Conservation (phyloP, 2,888 invertebrate species). For the Electrophaes corylata region DNA sequence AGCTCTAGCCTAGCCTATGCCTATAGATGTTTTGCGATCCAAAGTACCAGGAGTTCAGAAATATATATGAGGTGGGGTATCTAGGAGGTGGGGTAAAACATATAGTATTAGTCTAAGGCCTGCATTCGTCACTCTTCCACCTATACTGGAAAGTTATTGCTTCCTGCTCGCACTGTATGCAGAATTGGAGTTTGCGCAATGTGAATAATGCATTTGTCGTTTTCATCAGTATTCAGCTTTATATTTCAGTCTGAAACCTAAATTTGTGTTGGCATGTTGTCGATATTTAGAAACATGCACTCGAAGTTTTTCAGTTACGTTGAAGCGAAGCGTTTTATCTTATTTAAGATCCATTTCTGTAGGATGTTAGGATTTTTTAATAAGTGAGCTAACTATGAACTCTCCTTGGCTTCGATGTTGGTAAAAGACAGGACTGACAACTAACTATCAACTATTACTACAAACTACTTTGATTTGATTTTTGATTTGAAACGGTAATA, state of each 20-base stretch:
- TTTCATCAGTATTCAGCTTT: conserved; percentile 8
- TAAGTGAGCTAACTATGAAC: too few relatives aligned
- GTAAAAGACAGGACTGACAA: too few relatives aligned
- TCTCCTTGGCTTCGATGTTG: too few relatives aligned
- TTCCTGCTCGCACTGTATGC: conserved; percentile 26
- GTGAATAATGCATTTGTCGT: conserved; percentile 18
- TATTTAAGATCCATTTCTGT: too few relatives aligned
- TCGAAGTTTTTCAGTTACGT: neutral
- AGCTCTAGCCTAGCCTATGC: neutral
- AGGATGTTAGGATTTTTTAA: too few relatives aligned
- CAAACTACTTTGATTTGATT: too few relatives aligned
- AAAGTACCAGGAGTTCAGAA: conserved; percentile 23
- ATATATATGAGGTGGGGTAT: neutral
- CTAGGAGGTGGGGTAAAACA: conserved; percentile 4
- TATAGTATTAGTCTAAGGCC: neutral
- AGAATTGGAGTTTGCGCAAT: conserved; percentile 31
- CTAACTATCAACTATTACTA: too few relatives aligned
- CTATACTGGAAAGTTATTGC: conserved; percentile 6
- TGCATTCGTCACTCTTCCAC: conserved; percentile 26
- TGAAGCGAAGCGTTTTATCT: neutral
- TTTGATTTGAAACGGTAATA: too few relatives aligned
- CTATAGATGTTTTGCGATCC: conserved; percentile 13
- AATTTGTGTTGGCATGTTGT: conserved; percentile 18
- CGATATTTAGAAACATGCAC: neutral
- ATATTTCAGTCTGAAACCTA: conserved; percentile 21